Conservation (phyloP, 2,888 invertebrate genomes). For the Lycaena phlaeas region DNA sequence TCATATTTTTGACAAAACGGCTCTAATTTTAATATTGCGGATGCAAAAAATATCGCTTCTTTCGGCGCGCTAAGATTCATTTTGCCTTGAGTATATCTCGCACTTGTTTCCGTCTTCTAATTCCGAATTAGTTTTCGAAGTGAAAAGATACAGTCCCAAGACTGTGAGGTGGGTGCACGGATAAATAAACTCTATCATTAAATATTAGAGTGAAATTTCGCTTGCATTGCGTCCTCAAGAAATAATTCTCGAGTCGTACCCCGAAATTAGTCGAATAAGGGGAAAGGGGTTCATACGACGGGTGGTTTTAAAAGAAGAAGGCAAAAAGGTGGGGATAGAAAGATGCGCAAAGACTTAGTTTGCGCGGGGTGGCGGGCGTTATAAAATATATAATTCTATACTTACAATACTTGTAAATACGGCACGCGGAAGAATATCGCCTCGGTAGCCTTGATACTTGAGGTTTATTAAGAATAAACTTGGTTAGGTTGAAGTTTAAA, state of each 20-base stretch:
- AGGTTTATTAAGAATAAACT: too few species aligned
- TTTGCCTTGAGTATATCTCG: conserved; percentile 22
- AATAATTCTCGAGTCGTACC: conserved; percentile 73
- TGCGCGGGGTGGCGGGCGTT: conserved; percentile 62
- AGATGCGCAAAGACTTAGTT: conserved; percentile 74
- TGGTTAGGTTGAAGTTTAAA: too few species aligned
- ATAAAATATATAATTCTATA: conserved; percentile 74
- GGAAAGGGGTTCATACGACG: conserved; percentile 70
- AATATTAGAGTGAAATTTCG: conserved; percentile 35
- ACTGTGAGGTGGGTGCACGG: conserved; percentile 38
- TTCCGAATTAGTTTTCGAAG: conserved; percentile 71
- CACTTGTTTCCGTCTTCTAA: conserved; percentile 70
- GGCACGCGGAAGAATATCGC: conserved; percentile 63
- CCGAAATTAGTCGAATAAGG: conserved; percentile 73
- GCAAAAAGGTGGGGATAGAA: conserved; percentile 73
- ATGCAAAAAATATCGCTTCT: conserved; percentile 29
- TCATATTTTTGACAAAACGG: conserved; percentile 73
- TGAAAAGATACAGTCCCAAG: conserved; percentile 73
- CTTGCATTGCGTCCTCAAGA: conserved; percentile 42
- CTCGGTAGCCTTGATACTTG: conserved; percentile 36
- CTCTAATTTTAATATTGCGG: conserved; percentile 53
- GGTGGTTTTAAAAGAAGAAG: conserved; percentile 73
- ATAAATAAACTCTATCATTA: conserved; percentile 32
- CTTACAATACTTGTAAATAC: conserved; percentile 75
- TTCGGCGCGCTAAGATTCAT: conserved; percentile 15